Percentiles rank a stretch among this genome's conserved stretches.
Evolutionary conservation across 2,797 vertebrate genomes (phyloP).

Genomic region (Acomys russatus): DNA sequence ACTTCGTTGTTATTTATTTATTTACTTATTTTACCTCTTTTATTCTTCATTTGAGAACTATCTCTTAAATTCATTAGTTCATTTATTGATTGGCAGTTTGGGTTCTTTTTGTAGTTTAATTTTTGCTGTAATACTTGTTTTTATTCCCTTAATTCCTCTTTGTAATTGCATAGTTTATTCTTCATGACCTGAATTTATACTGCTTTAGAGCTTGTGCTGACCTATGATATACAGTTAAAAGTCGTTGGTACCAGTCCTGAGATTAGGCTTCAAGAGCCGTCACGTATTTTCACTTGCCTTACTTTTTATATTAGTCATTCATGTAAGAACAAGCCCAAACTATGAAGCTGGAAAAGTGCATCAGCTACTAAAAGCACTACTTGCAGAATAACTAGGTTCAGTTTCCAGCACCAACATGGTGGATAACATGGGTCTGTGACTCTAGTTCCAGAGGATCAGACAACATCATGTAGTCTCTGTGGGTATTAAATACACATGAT

Average conservation of each 20-base stretch:
- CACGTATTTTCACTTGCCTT: slow-evolving; percentile 15
- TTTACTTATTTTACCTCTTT: background rate
- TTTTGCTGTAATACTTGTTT: background rate
- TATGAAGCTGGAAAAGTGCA: background rate
- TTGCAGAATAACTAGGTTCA: background rate
- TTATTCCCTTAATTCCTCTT: slow-evolving; percentile 4
- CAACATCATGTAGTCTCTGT: background rate
- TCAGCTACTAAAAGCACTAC: background rate
- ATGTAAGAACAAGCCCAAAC: background rate
- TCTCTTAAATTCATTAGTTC: background rate
- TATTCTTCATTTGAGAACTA: background rate
- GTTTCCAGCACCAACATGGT: background rate
- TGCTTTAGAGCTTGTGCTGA: background rate
- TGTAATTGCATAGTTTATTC: slow-evolving; percentile 37
- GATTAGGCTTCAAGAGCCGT: background rate
- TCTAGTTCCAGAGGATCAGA: background rate
- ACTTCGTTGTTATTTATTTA: background rate
- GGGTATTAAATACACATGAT: background rate
- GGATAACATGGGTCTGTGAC: too few relatives aligned
- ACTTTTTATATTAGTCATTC: slow-evolving; percentile 39
- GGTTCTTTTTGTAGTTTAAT: background rate
- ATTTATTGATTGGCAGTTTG: background rate
- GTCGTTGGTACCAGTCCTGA: background rate
- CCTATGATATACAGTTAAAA: background rate
- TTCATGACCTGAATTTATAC: background rate